Base-by-base conservation (phyloP, 2,888 invertebrate species). In the Drosophila histrio region DNA sequence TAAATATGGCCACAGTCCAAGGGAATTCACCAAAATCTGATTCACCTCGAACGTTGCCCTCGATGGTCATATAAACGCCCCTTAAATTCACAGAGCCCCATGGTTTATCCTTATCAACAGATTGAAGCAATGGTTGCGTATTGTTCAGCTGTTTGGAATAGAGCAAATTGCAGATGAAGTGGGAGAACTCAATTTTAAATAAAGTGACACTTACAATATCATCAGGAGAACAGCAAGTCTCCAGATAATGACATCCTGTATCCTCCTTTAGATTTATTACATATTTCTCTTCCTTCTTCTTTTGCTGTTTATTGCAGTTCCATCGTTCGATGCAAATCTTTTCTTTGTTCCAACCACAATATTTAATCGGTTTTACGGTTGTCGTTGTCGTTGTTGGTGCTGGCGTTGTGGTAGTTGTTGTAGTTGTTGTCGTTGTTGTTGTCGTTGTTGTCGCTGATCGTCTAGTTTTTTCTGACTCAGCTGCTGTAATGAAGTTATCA, bases 1-100 rank as follows among this genome's bases (percentile, higher is more conserved):
- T 6, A 0, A 53, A 19, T 6, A 77, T 34, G 0, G 30, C 49
- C n/a, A 76, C 66, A 1, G 47, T 38, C 75, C 74, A 74, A 6
- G 74, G 75, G 15, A 50, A 63, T 13, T 71, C 54, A 0, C 63
- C 74, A 17, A 75, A 74, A 15, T 71, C 50, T 0, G 49, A 9
- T 24, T 58, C 53, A 1, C 24, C 41, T 0, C 6, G 1, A 0
- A 5, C 6, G 8, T n/a, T 32, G 9, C 38, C 49, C 3, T 3
- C 8, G 1, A 67, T 8, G n/a, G 19, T 54, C 30, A 74, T 32
- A 6, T 21, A 39, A 19, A 71, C 11, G 3, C 74, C 75, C 0
- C 28, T 1, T 0, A 28, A 3, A 43, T 74, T 63, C 4, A 30
- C 24, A 8, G 34, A 6, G 1, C 74, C 75, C 6, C 66, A 74